Evolutionary conservation across 1,140 invertebrate species (phyloP).

Genomic region (Vanessa tameamea): DNA sequence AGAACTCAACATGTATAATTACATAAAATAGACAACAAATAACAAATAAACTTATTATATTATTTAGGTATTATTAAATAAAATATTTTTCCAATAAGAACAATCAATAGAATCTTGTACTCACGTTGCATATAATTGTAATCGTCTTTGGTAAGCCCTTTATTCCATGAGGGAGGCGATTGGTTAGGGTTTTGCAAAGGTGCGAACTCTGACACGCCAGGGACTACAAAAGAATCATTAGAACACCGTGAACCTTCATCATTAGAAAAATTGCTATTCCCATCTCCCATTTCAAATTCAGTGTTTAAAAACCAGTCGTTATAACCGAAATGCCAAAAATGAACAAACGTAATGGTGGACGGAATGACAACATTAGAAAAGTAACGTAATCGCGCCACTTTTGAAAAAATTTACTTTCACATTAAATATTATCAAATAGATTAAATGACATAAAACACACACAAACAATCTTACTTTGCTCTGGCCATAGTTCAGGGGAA

Average conservation of each 20-base stretch:
- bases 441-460: neutral
- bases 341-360: conserved; percentile 46
- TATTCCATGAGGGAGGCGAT: conserved; percentile 81
- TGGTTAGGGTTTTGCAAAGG: conserved; percentile 76
- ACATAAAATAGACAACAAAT: too few relatives aligned
- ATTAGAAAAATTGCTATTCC: conserved; percentile 51
- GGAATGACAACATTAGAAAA: conserved; percentile 70
- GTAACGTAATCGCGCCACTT: conserved; percentile 64
- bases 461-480: conserved; percentile 87
- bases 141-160: conserved; percentile 84
- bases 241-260: conserved; percentile 59
- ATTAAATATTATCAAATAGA: conserved; percentile 9
- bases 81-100: neutral
- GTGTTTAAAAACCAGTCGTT: conserved; percentile 67
- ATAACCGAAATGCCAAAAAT: conserved; percentile 62
- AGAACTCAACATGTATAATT: too few relatives aligned
- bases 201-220: conserved; percentile 88
- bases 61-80: neutral
- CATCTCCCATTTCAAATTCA: conserved; percentile 65
- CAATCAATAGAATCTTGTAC: conserved; percentile 47
- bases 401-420: conserved; percentile 56
- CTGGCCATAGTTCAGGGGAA: conserved; percentile 96
- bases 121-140: conserved; percentile 87
- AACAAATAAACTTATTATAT: too few relatives aligned
- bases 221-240: conserved; percentile 82